Conservation (phyloP, 2,797 vertebrate species). For the Eulemur coronatus region DNA sequence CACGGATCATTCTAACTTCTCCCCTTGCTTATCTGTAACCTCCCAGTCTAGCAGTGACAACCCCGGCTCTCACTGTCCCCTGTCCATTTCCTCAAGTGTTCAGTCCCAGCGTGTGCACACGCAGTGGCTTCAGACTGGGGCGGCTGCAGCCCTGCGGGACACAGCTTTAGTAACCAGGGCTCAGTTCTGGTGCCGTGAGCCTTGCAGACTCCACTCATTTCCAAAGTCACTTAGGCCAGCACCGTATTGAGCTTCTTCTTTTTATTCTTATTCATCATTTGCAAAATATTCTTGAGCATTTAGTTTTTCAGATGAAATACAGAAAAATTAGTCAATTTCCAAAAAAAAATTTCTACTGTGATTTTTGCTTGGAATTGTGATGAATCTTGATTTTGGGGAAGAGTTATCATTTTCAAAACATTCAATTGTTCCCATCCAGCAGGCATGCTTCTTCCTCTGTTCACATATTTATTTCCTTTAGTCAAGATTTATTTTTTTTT, state of each 20-base stretch:
- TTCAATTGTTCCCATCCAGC: not conserved
- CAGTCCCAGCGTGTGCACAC: rapidly evolving
- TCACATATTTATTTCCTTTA: not conserved
- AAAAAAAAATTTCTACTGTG: not conserved
- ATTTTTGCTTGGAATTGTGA: not conserved
- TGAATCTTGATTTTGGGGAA: not conserved
- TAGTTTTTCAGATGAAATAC: slow-evolving; percentile 1
- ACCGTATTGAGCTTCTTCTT: not conserved
- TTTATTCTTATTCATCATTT: not conserved
- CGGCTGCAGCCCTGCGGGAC: rapidly evolving
- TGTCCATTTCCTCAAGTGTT: rapidly evolving
- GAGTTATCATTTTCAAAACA: not conserved
- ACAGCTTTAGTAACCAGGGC: not conserved
- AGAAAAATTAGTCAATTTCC: not conserved
- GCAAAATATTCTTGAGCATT: not conserved
- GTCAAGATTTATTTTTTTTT: not conserved
- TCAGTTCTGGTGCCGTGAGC: not conserved
- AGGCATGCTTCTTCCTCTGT: not conserved
- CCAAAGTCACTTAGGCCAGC: not conserved
- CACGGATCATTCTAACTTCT: not conserved
- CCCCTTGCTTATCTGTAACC: not conserved
- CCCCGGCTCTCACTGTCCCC: rapidly evolving
- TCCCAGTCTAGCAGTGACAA: not conserved
- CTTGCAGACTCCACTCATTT: rapidly evolving
- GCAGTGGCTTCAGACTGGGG: rapidly evolving